A percentile compares a stretch with the other conserved stretches of the same genome.
phyloP scores from a whole-genome alignment of 2,113 vertebrate genomes.

The Isichthys henryi region DNA sequence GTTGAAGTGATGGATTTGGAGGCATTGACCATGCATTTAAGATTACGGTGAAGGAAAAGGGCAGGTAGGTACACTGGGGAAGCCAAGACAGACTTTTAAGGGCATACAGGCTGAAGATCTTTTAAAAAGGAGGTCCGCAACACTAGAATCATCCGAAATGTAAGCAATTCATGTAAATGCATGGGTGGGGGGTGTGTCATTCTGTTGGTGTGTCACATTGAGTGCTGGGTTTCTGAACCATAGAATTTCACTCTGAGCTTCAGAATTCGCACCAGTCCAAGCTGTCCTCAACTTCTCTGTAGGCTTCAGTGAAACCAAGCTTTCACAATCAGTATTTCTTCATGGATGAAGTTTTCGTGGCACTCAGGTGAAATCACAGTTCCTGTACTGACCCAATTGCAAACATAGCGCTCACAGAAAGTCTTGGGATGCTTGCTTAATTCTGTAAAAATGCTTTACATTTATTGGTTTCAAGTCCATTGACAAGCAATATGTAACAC shows the following conservation, averaged over 20 bases:
- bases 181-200: background rate
- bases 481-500: background rate
- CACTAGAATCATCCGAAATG: background rate
- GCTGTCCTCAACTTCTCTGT: background rate
- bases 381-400: background rate
- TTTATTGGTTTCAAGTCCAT: background rate
- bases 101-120: background rate
- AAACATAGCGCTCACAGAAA: background rate
- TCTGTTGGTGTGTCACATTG: background rate
- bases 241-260: background rate
- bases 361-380: background rate
- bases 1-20: constrained; percentile 47
- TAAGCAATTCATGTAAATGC: background rate
- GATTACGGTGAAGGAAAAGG: constrained; percentile 35
- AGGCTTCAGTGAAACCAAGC: background rate
- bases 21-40: constrained; percentile 42
- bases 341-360: background rate
- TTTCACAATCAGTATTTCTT: background rate
- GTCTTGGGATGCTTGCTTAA: background rate
- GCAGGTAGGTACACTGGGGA: background rate
- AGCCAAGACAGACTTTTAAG: background rate
- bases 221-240: background rate
- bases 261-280: background rate
- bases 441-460: background rate
- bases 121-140: background rate